Evolutionary conservation across 35 echinoderm and acorn worm species (phyloP).

Genomic region (Eucidaris tribuloides): DNA sequence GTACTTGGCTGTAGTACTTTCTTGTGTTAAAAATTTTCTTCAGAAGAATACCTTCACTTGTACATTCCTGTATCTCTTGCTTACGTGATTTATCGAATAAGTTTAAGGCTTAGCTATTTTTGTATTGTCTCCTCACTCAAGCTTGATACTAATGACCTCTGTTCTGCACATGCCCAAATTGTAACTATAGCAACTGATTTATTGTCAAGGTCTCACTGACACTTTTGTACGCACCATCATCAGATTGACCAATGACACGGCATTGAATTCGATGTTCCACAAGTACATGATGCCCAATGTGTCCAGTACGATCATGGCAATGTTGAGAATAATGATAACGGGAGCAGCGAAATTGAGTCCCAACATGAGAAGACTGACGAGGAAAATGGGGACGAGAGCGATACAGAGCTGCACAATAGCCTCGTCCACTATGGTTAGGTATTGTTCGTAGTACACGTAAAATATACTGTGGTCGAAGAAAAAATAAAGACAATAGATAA

Average conservation of each 20-base stretch:
- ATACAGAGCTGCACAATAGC: slow-evolving; percentile 64
- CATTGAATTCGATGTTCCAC: slow-evolving; percentile 96
- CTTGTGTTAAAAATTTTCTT: too few species aligned
- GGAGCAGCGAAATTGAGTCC: slow-evolving; percentile 85
- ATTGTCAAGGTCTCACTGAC: too few species aligned
- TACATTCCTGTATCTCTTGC: too few species aligned
- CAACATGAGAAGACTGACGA: slow-evolving; percentile 84
- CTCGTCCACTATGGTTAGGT: slow-evolving; percentile 80
- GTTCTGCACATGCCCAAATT: too few species aligned
- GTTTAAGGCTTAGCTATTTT: too few species aligned
- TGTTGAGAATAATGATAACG: slow-evolving; percentile 74
- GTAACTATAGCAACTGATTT: too few species aligned
- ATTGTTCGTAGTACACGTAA: slow-evolving; percentile 98
- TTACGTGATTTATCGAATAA: too few species aligned
- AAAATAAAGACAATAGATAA: background rate
- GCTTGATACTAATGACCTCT: too few species aligned
- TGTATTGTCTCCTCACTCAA: too few species aligned
- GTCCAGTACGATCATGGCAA: slow-evolving; percentile 86
- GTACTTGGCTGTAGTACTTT: too few species aligned
- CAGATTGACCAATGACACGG: slow-evolving; percentile 90
- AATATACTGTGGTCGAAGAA: slow-evolving; percentile 56
- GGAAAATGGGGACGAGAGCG: slow-evolving; percentile 85
- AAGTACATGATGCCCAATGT: slow-evolving; percentile 94
- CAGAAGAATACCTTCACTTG: too few species aligned
- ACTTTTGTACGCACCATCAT: slow-evolving; percentile 98